Evolutionary conservation across 2,113 vertebrate species (phyloP).

Genomic region (Lipotes vexillifer): DNA sequence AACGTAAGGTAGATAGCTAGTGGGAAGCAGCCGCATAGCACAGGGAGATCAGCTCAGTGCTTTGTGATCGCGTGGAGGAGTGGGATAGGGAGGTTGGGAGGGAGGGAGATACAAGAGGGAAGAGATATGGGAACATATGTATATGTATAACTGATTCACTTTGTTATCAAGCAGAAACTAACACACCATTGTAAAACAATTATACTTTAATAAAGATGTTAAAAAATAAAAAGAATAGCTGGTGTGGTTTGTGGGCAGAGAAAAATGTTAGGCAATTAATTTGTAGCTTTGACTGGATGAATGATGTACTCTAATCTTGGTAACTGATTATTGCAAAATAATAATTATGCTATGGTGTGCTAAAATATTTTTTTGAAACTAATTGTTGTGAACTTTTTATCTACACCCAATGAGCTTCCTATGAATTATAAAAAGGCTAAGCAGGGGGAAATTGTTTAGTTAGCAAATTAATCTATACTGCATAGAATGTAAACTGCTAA

Average conservation of each 20-base stretch:
- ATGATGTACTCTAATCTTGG: background rate
- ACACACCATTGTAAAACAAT: too few species aligned
- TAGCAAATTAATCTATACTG: slow-evolving; percentile 63
- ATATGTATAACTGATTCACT: too few species aligned
- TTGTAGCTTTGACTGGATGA: slow-evolving; percentile 21
- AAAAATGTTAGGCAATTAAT: background rate
- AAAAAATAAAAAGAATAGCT: background rate
- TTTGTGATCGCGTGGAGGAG: too few species aligned
- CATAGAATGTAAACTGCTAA: slow-evolving; percentile 42
- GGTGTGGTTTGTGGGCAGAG: background rate
- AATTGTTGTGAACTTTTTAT: slow-evolving; percentile 57
- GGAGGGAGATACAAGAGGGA: too few species aligned
- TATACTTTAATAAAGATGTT: too few species aligned
- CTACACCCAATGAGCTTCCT: background rate
- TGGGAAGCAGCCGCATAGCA: too few species aligned
- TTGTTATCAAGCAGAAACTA: too few species aligned
- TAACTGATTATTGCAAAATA: slow-evolving; percentile 34
- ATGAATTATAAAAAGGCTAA: slow-evolving; percentile 61
- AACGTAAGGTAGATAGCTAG: too few species aligned
- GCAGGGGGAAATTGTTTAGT: slow-evolving; percentile 35
- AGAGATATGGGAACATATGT: too few species aligned
- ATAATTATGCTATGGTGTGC: background rate
- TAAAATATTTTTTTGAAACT: slow-evolving; percentile 57
- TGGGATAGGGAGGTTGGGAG: too few species aligned
- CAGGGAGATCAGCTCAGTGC: too few species aligned